Conservation (phyloP, 30 jellyfish, hydroid and myxozoan species). For the Hydractinia symbiolongicarpus region DNA sequence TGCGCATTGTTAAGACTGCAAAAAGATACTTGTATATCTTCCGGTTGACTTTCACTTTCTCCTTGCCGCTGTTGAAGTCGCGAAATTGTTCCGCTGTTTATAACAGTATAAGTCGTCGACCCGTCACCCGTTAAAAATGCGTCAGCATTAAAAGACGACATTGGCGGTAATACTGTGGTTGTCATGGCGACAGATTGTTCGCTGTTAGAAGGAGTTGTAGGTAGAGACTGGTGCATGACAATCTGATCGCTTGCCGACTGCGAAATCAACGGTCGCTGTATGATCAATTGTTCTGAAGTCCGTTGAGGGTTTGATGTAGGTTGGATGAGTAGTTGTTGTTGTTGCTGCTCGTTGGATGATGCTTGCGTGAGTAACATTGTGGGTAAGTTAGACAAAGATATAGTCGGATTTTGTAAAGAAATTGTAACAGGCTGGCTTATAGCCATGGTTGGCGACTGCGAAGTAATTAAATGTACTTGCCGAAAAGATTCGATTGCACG, state of each 20-base stretch:
- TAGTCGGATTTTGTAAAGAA: constrained; percentile 27
- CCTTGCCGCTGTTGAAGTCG: constrained; percentile 5
- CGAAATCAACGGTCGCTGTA: constrained; percentile 16
- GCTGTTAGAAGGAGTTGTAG: constrained; percentile 13
- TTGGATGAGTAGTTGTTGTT: constrained; percentile 12
- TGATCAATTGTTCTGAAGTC: constrained; percentile 21
- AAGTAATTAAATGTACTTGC: constrained; percentile 26
- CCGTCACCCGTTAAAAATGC: constrained; percentile 35
- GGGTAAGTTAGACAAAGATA: constrained; percentile 23
- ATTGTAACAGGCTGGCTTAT: constrained; percentile 27
- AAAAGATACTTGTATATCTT: no score
- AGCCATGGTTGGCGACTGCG: constrained; percentile 37
- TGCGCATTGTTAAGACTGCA: no score
- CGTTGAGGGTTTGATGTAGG: background rate
- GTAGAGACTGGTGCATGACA: constrained; percentile 1
- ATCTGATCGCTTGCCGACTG: constrained; percentile 26
- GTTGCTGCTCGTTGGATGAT: constrained; percentile 4
- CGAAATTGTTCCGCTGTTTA: constrained; percentile 4
- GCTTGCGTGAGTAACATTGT: constrained; percentile 42
- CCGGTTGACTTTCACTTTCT: no score
- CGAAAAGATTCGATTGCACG: background rate
- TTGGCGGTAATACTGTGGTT: constrained; percentile 30
- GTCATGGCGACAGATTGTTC: constrained; percentile 19
- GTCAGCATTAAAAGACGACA: constrained; percentile 40
- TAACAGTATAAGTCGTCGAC: constrained; percentile 26